Evolutionary conservation across 2,888 invertebrate species (phyloP).

Genomic region (Plutella xylostella): DNA sequence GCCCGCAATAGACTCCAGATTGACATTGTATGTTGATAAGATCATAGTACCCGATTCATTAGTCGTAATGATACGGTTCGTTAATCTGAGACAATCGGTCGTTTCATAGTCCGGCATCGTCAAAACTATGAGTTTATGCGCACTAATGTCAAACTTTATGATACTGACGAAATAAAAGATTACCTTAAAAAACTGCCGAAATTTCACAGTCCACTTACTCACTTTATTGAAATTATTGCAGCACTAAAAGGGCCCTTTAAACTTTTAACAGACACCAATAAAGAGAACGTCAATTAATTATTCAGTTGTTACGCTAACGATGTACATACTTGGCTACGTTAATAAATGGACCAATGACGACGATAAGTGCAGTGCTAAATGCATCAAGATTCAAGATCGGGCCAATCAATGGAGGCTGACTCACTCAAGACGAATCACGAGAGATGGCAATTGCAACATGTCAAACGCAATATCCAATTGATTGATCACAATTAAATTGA

Average conservation of each 20-base stretch:
- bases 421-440: no score
- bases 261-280: not conserved
- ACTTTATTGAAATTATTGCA: not conserved
- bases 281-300: conserved; percentile 2
- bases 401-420: not conserved
- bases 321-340: not conserved
- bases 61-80: conserved; percentile 62
- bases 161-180: conserved; percentile 1
- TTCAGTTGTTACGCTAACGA: not conserved
- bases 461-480: conserved; percentile 3
- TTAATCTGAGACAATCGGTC: conserved; percentile 61
- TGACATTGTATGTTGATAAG: conserved; percentile 56
- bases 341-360: not conserved
- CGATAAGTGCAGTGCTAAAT: not conserved
- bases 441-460: conserved; percentile 5
- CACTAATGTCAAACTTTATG: conserved; percentile 4
- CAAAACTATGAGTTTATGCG: conserved; percentile 28
- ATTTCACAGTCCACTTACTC: not conserved
- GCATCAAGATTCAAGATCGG: not conserved
- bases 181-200: not conserved
- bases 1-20: conserved; percentile 47
- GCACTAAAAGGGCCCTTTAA: not conserved
- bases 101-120: conserved; percentile 28
- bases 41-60: conserved; percentile 54
- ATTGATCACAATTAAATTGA: conserved; percentile 34